Evolutionary conservation across 92 coral and sea anemone species (phyloP).

Genomic region (Epizoanthus fatuus): DNA sequence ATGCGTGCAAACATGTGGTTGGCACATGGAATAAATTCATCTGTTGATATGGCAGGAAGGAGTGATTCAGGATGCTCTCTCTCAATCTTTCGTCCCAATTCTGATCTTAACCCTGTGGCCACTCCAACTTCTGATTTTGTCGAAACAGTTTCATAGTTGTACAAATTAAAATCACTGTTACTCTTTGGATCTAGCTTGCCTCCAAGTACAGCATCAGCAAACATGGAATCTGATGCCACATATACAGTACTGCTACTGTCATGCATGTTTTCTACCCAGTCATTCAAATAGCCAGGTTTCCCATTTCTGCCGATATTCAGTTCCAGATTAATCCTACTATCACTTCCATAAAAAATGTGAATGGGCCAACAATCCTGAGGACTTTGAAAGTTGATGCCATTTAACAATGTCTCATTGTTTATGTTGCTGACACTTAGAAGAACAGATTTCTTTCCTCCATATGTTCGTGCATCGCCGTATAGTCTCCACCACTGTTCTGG

Average conservation of each 20-base stretch:
- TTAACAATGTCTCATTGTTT: slow-evolving; percentile 20
- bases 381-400: slow-evolving; percentile 41
- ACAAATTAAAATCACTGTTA: slow-evolving; percentile 35
- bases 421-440: slow-evolving; percentile 27
- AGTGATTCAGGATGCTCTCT: slow-evolving; percentile 50
- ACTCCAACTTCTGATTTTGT: slow-evolving; percentile 40
- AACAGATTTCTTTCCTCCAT: slow-evolving; percentile 50
- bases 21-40: slow-evolving; percentile 6
- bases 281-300: slow-evolving; percentile 16
- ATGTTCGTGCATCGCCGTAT: slow-evolving; percentile 54
- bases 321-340: slow-evolving; percentile 30
- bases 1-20: no score
- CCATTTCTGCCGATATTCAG: slow-evolving; percentile 10
- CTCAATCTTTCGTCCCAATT: slow-evolving; percentile 3
- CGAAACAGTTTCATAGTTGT: slow-evolving; percentile 54
- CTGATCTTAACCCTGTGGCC: slow-evolving; percentile 51
- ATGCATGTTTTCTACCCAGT: slow-evolving; percentile 22
- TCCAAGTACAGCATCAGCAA: slow-evolving; percentile 11
- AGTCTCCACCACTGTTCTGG: slow-evolving; percentile 38
- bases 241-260: slow-evolving; percentile 3
- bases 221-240: neutral
- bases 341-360: neutral
- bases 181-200: no score
- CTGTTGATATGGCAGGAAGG: slow-evolving; percentile 34
- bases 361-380: slow-evolving; percentile 50